Conservation (phyloP, 2,888 invertebrate species). For the Tenthredo amoena region DNA sequence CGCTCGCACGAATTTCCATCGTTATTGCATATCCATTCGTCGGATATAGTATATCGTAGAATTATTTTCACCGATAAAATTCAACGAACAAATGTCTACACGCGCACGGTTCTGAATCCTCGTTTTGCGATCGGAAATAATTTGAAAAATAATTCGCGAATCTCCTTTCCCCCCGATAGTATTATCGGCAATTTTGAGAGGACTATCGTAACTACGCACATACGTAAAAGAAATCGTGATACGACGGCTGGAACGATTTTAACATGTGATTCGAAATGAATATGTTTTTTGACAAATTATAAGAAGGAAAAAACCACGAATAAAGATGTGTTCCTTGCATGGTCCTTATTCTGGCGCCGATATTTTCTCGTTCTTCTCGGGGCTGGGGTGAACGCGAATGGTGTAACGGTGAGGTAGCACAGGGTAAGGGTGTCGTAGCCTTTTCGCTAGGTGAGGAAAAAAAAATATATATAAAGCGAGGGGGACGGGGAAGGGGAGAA, state of each 20-base stretch:
- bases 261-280: neutral
- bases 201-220: no score
- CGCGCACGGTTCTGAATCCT: no score
- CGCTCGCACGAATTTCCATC: neutral
- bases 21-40: neutral
- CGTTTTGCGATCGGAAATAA: no score
- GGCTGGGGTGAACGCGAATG: neutral
- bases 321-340: neutral
- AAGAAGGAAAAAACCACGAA: neutral
- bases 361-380: neutral
- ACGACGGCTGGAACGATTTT: no score
- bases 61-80: neutral
- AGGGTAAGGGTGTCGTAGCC: neutral
- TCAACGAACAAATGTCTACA: no score
- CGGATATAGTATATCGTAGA: neutral
- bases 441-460: neutral
- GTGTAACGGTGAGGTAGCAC: neutral
- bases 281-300: neutral
- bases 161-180: no score
- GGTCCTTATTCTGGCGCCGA: neutral
- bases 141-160: no score
- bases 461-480: neutral
- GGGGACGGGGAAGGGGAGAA: neutral
- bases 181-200: no score
- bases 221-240: no score